Evolutionary conservation across 2,797 vertebrate genomes (phyloP).

Genomic region (Rhinichthys osculus): DNA sequence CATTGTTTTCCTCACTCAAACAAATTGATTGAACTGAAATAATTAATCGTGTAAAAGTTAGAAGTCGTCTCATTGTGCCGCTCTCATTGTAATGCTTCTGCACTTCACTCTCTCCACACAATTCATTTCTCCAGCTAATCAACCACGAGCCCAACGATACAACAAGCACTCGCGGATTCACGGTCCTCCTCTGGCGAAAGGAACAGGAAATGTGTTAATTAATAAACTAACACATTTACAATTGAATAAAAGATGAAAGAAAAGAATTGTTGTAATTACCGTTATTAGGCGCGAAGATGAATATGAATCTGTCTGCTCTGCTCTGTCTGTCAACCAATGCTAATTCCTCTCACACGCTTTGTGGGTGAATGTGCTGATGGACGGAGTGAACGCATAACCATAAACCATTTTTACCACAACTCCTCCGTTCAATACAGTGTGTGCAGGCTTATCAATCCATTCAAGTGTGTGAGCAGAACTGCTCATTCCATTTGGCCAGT

Average conservation of each 20-base stretch:
- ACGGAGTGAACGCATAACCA: conserved; percentile 69
- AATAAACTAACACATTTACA: not conserved
- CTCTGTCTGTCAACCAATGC: conserved; percentile 8
- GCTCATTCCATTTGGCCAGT: conserved; percentile 73
- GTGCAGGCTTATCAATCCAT: conserved; percentile 80
- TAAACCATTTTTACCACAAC: conserved; percentile 71
- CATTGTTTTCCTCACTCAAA: conserved; percentile 38
- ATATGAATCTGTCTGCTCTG: conserved; percentile 14
- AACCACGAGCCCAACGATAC: conserved; percentile 61
- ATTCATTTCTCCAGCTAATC: conserved; percentile 72
- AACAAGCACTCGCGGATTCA: conserved; percentile 39
- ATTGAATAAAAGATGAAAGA: conserved; percentile 19
- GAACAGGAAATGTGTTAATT: conserved; percentile 13
- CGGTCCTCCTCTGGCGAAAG: not conserved
- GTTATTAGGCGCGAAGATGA: conserved; percentile 28
- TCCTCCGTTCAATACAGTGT: conserved; percentile 65
- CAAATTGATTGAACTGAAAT: conserved; percentile 73
- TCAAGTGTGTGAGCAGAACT: conserved; percentile 73
- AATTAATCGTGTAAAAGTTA: conserved; percentile 70
- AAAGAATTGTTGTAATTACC: conserved; percentile 31
- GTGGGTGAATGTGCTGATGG: conserved; percentile 50
- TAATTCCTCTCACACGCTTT: conserved; percentile 13
- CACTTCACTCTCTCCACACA: conserved; percentile 60
- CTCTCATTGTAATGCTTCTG: conserved; percentile 65
- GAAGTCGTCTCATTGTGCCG: conserved; percentile 67